Conservation (phyloP, 2,888 invertebrate genomes). For the Hirudinaria manillensis region DNA sequence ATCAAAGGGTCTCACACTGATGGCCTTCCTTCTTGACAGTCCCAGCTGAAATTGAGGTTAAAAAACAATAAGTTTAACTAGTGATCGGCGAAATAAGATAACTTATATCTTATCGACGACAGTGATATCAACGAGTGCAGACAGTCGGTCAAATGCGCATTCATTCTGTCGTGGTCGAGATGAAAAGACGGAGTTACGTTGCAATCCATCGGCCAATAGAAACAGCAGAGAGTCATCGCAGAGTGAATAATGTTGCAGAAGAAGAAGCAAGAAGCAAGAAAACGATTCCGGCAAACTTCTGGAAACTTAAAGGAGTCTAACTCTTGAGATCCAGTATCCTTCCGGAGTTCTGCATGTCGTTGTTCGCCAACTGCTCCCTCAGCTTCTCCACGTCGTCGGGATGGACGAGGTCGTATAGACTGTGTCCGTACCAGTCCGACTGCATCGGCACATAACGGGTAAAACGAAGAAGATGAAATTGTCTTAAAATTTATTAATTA, state of each 20-base stretch:
- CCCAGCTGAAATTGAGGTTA: slow-evolving; percentile 61
- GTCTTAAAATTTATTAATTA: not conserved
- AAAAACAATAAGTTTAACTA: not conserved
- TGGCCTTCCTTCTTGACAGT: slow-evolving; percentile 98
- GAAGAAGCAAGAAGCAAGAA: not conserved
- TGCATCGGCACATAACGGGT: slow-evolving; percentile 53
- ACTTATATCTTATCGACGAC: too few species aligned
- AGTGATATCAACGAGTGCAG: too few species aligned
- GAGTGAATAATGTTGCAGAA: too few species aligned
- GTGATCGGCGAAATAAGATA: too few species aligned
- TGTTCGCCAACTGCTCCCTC: slow-evolving; percentile 90
- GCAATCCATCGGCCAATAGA: too few species aligned
- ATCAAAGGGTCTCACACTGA: slow-evolving; percentile 70
- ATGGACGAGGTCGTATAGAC: slow-evolving; percentile 89
- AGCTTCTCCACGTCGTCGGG: slow-evolving; percentile 93
- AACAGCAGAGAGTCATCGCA: too few species aligned
- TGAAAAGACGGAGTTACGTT: too few species aligned
- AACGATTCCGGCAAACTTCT: not conserved
- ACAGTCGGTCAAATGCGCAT: too few species aligned
- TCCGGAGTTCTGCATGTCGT: slow-evolving; percentile 85
- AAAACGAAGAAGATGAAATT: not conserved
- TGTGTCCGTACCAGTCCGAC: slow-evolving; percentile 92
- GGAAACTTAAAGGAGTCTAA: slow-evolving; percentile 38
- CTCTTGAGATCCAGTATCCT: slow-evolving; percentile 91
- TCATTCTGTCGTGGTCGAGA: too few species aligned